Evolutionary conservation across 2,888 invertebrate genomes (phyloP), one percentile per base, ranked within the genome.

Genomic region (Margaritifera margaritifera): DNA sequence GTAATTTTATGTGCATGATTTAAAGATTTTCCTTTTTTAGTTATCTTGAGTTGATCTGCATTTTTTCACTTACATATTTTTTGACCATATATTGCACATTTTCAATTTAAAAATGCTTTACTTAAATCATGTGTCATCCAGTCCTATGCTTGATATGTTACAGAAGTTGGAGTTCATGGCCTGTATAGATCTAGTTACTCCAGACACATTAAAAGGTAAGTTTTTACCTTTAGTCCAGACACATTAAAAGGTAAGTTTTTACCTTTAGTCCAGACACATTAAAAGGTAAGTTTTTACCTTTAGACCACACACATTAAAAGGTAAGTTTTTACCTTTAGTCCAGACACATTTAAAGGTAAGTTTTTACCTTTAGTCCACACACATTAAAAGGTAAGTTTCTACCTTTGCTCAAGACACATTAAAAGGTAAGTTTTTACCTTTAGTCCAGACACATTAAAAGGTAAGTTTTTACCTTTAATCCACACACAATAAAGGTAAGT

Each of bases 111-210:
- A 59, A 53, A 60, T 59, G n/a, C 27, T 15, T 25, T 25, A n/a
- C 22, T 6, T 31, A 15, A 66, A 60, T 19, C 25, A 19, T n/a
- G 62, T 42, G 54, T 50, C n/a, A 22, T 62, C 55, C 4, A 19
- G 1, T 59, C 42, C 20, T 24, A 25, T 60, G 64, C 58, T 77
- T 60, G 60, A 27, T 68, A 79, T 66, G 18, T 69, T 84, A 64
- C 84, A 88, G 88, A 88, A 88, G 81, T 52, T 85, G 53, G 80
- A 84, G 27, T 88, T 82, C 72, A 86, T 88, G 84, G 81, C 84
- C n/a, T 77, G 81, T n/a, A 75, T 88, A 55, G 86, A 87, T 67
- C 76, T 88, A 20, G 81, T 88, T 55, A 85, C 88, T 6, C 83
- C 81, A 58, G 86, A 85, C 59, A 80, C 88, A 51, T 67, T 87